Evolutionary conservation across 2,797 vertebrate genomes (phyloP), one percentile per base, ranked within the genome.

Genomic region (Hemibagrus guttatus): DNA sequence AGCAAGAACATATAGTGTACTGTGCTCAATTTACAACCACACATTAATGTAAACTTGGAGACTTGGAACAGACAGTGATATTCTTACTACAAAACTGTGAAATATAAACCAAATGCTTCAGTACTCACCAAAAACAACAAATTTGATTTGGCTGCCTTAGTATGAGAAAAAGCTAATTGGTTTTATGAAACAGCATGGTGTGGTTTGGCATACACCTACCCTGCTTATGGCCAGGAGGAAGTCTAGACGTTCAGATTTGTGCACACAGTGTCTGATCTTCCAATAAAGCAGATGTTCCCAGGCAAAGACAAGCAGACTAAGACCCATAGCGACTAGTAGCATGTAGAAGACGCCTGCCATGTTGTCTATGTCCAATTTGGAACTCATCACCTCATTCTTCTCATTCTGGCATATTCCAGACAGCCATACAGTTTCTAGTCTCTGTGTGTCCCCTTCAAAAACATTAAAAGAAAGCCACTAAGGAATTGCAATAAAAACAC

Each of bases 271-370:
- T 19, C 98, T 95, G 75, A 99, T 96, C 88, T 97, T 99, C 98
- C 98, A 98, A 92, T 99, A 99, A 68, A 99, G 96, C 11, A 99
- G 94, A 89, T 99, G 98, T 86, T 99, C 98, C 97, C 98, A 99
- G 90, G 98, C 97, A 0, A 99, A 99, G 87, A 99, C 98, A 91
- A 99, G 95, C 91, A 99, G 93, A 89, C 98, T 99, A 91, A 99
- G 97, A 84, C 98, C 98, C 98, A 99, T 99, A 91, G 98, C 98
- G 92, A 99, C 98, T 4, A 99, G 94, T 90, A 99, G 96, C 98
- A 99, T 99, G 93, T 99, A 99, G 96, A 99, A 99, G 87, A 99
- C 98, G 0, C 98, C 98, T 0, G 98, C 98, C 98, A 99, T 99
- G 96, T 99, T 99, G 94, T 99, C 98, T 0, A 99, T 98, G 93